phyloP scores from a whole-genome alignment of 2,113 vertebrate genomes.

The Actenoides lindsayi region DNA sequence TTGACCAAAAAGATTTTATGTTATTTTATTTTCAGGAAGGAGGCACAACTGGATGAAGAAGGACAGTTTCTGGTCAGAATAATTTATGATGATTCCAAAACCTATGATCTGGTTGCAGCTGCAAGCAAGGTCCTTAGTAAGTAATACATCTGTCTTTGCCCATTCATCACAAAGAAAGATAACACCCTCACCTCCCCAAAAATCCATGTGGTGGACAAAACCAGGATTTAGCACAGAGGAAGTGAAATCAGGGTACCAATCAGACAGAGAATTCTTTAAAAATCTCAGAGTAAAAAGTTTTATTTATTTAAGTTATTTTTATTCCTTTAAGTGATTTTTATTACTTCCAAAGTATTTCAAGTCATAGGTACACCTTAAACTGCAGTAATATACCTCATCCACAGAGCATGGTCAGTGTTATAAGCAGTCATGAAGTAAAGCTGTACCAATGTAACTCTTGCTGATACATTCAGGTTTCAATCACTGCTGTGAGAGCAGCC shows the following conservation, averaged over 20 bases:
- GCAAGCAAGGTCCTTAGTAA: conserved; percentile 99
- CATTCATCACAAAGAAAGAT: neutral
- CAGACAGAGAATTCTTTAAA: neutral
- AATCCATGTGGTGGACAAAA: neutral
- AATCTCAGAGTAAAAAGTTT: neutral
- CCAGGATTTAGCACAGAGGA: neutral
- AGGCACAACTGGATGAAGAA: conserved; percentile 97
- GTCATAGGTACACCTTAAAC: neutral
- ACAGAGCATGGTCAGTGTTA: neutral
- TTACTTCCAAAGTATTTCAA: neutral
- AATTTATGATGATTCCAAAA: conserved; percentile 98
- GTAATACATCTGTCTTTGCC: conserved; percentile 34
- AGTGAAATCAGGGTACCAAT: neutral
- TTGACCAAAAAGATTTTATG: neutral
- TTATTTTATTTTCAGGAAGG: conserved; percentile 79
- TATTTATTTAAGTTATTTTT: neutral
- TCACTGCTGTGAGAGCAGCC: neutral
- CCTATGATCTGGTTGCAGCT: conserved; percentile 94
- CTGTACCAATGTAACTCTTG: neutral
- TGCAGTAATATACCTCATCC: neutral
- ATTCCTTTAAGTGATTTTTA: neutral
- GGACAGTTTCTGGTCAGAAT: conserved; percentile 98
- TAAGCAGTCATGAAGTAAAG: neutral
- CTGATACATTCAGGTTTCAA: neutral
- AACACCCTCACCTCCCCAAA: neutral